Conservation (phyloP, 2,797 vertebrate genomes). For the Clarias fuscus region DNA sequence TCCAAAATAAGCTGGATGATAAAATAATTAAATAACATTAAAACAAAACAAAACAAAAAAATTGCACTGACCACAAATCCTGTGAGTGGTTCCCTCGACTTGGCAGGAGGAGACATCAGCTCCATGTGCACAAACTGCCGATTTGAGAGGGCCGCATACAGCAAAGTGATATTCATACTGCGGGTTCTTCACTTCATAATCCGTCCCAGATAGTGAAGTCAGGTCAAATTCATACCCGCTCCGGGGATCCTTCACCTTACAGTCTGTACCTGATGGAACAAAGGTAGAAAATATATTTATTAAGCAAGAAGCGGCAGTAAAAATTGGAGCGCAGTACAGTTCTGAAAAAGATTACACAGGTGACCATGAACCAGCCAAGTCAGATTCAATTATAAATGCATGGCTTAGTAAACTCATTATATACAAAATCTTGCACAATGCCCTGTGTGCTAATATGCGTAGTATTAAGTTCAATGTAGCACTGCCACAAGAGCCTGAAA, state of each 20-base stretch:
- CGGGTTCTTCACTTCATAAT: constrained; percentile 67
- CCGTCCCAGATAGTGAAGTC: constrained; percentile 73
- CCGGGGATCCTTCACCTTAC: constrained; percentile 83
- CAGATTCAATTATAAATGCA: too few relatives aligned
- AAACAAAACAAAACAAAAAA: neutral
- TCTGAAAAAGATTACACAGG: neutral
- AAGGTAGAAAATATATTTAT: neutral
- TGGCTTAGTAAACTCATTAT: too few relatives aligned
- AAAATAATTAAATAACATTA: too few relatives aligned
- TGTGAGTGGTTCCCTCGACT: constrained; percentile 65
- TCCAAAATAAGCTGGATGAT: neutral
- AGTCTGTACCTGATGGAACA: constrained; percentile 76
- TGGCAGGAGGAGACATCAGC: constrained; percentile 83
- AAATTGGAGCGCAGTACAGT: too few relatives aligned
- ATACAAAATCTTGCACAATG: too few relatives aligned
- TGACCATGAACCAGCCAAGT: neutral
- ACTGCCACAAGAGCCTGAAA: too few relatives aligned
- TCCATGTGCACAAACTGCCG: constrained; percentile 63
- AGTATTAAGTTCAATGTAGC: too few relatives aligned
- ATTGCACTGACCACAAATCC: constrained; percentile 80
- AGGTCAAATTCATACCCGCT: constrained; percentile 84
- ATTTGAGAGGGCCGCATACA: constrained; percentile 78
- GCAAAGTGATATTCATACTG: constrained; percentile 87
- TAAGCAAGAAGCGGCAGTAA: neutral
- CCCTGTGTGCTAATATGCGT: too few relatives aligned